Conservation (phyloP, 35 echinoderm and acorn worm genomes). For the Apostichopus californicus region DNA sequence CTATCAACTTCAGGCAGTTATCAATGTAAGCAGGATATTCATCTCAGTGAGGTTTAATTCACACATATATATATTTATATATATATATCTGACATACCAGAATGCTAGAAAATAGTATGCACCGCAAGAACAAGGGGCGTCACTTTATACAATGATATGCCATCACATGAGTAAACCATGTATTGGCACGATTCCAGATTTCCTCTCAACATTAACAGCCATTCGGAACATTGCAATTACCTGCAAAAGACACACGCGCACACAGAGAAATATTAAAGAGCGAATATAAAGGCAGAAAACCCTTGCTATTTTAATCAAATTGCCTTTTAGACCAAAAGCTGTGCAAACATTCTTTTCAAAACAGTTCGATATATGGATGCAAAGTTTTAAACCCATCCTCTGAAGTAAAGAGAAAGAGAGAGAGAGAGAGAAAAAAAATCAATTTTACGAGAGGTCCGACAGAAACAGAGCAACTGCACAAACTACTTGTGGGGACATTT, state of each 20-base stretch:
- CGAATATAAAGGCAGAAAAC: neutral
- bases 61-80: too few species aligned
- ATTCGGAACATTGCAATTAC: neutral
- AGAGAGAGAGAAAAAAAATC: neutral
- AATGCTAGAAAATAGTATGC: too few species aligned
- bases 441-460: neutral
- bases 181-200: neutral
- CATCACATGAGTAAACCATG: neutral
- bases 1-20: too few species aligned
- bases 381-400: neutral
- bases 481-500: neutral
- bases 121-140: neutral
- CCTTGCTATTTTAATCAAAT: conserved; percentile 8
- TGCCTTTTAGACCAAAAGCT: conserved; percentile 21
- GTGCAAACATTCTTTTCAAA: conserved; percentile 14
- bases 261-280: neutral
- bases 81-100: too few species aligned
- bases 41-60: too few species aligned
- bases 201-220: neutral
- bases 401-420: neutral
- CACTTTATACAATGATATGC: neutral
- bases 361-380: neutral
- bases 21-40: too few species aligned
- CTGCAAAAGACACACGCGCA: neutral
- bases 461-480: neutral